Evolutionary conservation across 2,113 vertebrate species (phyloP), one percentile per base, ranked within the genome.

Genomic region (Thryonomys swinderianus): DNA sequence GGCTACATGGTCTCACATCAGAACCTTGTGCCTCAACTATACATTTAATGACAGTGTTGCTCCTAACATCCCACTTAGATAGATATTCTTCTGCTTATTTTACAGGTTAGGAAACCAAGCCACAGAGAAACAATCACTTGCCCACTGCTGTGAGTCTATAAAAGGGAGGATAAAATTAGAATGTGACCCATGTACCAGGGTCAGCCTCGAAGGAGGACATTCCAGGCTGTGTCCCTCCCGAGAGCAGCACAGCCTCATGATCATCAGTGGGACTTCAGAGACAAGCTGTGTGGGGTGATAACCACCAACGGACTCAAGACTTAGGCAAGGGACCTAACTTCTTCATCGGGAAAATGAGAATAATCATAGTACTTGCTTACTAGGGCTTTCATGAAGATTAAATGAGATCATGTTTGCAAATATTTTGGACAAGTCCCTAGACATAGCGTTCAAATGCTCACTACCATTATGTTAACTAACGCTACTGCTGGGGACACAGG

Each of bases 391-490:
- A 45, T 2, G 8, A 40, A 88, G 42, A 76, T 51, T 13, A 57
- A 83, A 51, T 17, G 20, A 86, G 53, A 83, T 80, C 40, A 86
- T 67, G n/a, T 86, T 74, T 73, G 84, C 71, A 93, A 96, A 92
- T 21, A 53, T 79, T 74, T 94, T 66, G 59, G 25, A 82, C 73
- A 12, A n/a, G 25, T 69, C 18, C 18, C 40, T 90, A 61, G 57
- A 61, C 66, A 32, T 62, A 76, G 25, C 17, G 7, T 64, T 81
- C 42, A 88, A 73, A 79, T 91, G 27, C 66, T 67, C 88, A 48
- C 42, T 81, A 66, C 69, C 59, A 61, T 73, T 55, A 32, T 30
- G 55, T 32, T 71, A 74, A 53, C 66, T 78, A 55, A 85, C 62
- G 6, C 18, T n/a, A 82, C 59, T 62, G 3, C 13, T 16, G 16